Percentiles rank a stretch among this genome's conserved stretches.
phyloP scores from a whole-genome alignment of 2,888 invertebrate genomes.

The Erynnis tages region DNA sequence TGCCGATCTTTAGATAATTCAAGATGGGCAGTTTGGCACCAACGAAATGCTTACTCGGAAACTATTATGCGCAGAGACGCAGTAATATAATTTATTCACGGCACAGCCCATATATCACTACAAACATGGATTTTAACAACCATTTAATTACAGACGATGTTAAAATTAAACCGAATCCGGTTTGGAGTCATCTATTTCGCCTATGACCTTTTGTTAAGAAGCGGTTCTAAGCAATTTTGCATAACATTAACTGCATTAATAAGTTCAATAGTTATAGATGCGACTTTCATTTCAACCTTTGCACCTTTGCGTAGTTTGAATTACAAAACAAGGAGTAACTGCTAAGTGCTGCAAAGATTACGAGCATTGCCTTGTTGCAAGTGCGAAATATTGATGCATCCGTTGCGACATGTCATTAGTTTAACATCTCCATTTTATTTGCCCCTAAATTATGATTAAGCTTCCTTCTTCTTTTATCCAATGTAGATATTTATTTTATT shows the following conservation, averaged over 20 bases:
- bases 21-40: too few species aligned
- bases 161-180: conserved; percentile 8
- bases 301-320: too few species aligned
- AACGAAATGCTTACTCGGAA: background rate
- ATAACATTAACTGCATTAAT: conserved; percentile 16
- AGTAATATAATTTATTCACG: background rate
- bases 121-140: background rate
- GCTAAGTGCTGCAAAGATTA: conserved; percentile 11
- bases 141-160: background rate
- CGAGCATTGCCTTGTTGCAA: background rate
- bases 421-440: background rate
- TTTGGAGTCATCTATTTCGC: background rate
- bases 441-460: too few species aligned
- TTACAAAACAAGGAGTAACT: conserved; percentile 11
- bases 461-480: too few species aligned
- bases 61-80: background rate
- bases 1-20: too few species aligned
- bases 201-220: conserved; percentile 16
- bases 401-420: conserved; percentile 3
- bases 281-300: conserved; percentile 29
- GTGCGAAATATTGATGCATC: conserved; percentile 2
- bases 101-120: background rate
- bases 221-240: conserved; percentile 9
- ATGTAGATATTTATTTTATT: too few species aligned
- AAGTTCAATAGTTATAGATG: conserved; percentile 31